phyloP scores from a whole-genome alignment of 64 coral and sea anemone genomes.

The Montipora capricornis region DNA sequence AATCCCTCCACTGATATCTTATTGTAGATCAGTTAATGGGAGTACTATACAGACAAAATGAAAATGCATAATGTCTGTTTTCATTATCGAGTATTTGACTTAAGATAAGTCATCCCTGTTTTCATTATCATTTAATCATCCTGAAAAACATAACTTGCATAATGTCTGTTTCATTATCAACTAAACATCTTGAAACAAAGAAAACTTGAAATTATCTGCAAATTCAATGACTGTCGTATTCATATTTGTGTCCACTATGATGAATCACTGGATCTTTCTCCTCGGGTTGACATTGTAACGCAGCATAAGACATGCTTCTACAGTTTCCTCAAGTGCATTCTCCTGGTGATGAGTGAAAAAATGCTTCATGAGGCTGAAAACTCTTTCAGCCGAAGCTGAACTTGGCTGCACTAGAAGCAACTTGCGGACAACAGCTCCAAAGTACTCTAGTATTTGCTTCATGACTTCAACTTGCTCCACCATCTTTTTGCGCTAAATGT shows the following conservation, averaged over 20 bases:
- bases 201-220: no score
- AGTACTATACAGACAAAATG: no score
- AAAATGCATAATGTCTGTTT: no score
- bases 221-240: neutral
- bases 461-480: constrained; percentile 73
- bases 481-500: constrained; percentile 6
- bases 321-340: constrained; percentile 72
- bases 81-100: no score
- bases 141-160: no score
- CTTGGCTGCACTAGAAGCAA: constrained; percentile 78
- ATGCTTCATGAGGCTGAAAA: constrained; percentile 78
- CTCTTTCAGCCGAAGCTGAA: constrained; percentile 77
- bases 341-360: constrained; percentile 72
- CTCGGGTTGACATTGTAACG: neutral
- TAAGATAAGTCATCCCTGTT: no score
- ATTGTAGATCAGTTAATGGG: no score
- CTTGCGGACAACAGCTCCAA: constrained; percentile 65
- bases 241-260: neutral
- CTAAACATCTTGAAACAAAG: no score
- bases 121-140: no score
- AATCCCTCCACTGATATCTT: no score
- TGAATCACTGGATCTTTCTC: neutral
- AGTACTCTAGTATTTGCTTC: constrained; percentile 13
- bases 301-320: constrained; percentile 43
- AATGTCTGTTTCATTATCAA: no score